These are phyloP conservation scores for Pungitius pungitius DNA, from an alignment of 2,113 vertebrate genomes.

Conservation along the genomic window DNA sequence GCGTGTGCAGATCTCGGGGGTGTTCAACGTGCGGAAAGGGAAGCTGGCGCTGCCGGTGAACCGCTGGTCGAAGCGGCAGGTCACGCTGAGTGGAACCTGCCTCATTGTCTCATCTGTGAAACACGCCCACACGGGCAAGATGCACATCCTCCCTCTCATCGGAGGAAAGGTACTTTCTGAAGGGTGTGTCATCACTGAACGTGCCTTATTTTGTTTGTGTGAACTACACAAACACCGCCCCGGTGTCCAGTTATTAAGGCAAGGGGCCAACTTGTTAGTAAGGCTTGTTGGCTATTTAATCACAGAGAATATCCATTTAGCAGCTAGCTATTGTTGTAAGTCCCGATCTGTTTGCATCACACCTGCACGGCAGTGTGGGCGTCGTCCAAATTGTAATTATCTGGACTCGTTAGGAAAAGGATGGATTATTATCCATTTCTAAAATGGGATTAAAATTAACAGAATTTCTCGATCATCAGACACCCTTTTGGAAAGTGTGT, in stretches of 20 bases:
- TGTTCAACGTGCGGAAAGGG: conserved; percentile 96
- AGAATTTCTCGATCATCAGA: neutral
- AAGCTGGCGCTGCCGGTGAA: conserved; percentile 97
- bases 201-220: neutral
- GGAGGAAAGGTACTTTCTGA: conserved; percentile 90
- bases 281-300: neutral
- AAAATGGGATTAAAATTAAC: neutral
- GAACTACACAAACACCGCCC: neutral
- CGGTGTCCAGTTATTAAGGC: neutral
- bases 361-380: neutral
- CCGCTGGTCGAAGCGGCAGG: conserved; percentile 94
- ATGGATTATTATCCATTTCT: neutral
- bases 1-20: conserved; percentile 94
- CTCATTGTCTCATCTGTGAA: conserved; percentile 97
- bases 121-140: conserved; percentile 93
- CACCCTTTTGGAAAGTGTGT: neutral
- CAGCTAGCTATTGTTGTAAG: neutral
- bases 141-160: conserved; percentile 97
- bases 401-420: neutral
- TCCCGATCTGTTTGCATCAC: neutral
- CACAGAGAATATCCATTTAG: neutral
- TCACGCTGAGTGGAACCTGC: conserved; percentile 96
- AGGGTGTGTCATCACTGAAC: neutral
- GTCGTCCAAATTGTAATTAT: neutral
- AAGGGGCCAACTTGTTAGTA: neutral